Evolutionary conservation across 2,888 invertebrate species (phyloP), one percentile per base, ranked within the genome.

Genomic region (Stenchaetothrips biformis): DNA sequence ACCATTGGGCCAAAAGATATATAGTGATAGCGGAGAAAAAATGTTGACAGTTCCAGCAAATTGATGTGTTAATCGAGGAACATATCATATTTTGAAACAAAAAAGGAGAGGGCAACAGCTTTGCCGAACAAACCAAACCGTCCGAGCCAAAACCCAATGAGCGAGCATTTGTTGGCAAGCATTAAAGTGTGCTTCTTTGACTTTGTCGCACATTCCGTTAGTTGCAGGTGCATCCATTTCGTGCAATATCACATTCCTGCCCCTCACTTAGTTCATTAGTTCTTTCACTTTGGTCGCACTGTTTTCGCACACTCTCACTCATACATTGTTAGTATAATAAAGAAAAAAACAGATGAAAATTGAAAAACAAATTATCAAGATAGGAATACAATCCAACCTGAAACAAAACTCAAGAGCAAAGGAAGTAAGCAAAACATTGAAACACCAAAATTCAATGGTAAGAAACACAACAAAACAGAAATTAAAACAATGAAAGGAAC

Each of bases 351-450:
- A 81, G 81, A 78, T 47, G 59, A 79, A 25, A 81, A 37, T 59
- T 62, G 25, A 59, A 79, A 82, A 77, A 86, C n/a, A n/a, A 86
- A 88, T 88, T 85, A 86, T 85, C 87, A 88, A 89, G 82, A 83
- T 80, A 81, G 81, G 79, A 81, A 82, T 82, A 80, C 83, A 81
- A 82, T 81, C 80, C 81, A 80, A 37, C 81, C 82, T 79, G 79
- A 82, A 83, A 82, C 81, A 81, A 82, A 80, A 83, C 81, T 81
- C 79, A 88, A 82, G 86, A 86, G 85, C 84, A 84, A 82, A 84
- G 85, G 82, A 83, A 83, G 83, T 83, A 79, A 83, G 81, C 81
- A 67, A 82, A 81, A 80, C 80, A 74, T 81, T 74, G 81, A 87
- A 86, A 48, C 62, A 80, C 27, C 18, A n/a, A 80, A 80, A 25